Conservation (phyloP, 2,888 invertebrate species). For the Acronicta alni region DNA sequence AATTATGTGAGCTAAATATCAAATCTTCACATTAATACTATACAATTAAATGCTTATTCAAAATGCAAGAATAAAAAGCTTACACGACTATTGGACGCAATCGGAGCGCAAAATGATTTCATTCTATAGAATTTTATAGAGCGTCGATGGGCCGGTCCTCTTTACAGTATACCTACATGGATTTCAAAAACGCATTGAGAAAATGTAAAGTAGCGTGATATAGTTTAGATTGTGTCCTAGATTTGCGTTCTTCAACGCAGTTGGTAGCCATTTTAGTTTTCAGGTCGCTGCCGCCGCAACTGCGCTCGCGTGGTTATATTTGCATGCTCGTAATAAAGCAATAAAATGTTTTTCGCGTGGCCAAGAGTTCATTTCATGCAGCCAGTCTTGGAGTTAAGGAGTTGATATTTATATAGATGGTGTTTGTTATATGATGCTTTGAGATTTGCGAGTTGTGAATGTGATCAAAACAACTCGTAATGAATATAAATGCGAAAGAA, state of each 20-base stretch:
- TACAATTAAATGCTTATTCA: conserved; percentile 20
- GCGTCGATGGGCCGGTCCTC: conserved; percentile 51
- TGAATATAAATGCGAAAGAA: no score
- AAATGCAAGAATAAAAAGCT: conserved; percentile 18
- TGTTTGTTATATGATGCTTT: conserved; percentile 21
- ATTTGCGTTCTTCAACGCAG: conserved; percentile 70
- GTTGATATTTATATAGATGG: conserved; percentile 18
- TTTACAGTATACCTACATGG: conserved; percentile 49
- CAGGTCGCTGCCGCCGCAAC: conserved; percentile 65
- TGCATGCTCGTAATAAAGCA: conserved; percentile 74
- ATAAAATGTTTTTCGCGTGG: conserved; percentile 67
- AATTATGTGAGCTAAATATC: conserved; percentile 1
- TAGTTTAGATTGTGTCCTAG: conserved; percentile 74
- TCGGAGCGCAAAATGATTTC: conserved; percentile 30
- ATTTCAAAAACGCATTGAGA: conserved; percentile 58
- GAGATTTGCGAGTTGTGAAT: no score
- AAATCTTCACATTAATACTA: conserved; percentile 14
- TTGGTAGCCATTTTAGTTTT: conserved; percentile 69
- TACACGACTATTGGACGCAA: conserved; percentile 34
- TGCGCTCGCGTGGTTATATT: conserved; percentile 69
- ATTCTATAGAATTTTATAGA: conserved; percentile 44
- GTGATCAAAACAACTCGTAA: no score
- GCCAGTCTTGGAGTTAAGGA: conserved; percentile 49
- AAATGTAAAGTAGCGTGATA: conserved; percentile 53
- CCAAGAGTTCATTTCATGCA: conserved; percentile 60